A percentile compares a stretch with the other conserved stretches of the same genome.
phyloP scores from a whole-genome alignment of 2,888 invertebrate species.

The Timandra comae region DNA sequence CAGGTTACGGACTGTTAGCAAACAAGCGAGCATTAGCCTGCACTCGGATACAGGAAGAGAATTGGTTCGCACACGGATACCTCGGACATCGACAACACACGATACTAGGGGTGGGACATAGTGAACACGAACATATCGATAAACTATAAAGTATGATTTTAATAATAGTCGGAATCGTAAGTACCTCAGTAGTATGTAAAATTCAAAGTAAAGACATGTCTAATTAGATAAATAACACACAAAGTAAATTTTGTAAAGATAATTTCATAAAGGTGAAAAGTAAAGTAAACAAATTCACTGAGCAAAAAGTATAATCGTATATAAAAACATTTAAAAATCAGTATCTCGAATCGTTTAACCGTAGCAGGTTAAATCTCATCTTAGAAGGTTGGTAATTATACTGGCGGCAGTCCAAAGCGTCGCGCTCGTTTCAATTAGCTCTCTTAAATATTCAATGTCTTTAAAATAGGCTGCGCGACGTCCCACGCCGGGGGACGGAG shows the following conservation, averaged over 20 bases:
- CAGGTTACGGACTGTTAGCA: slow-evolving; percentile 30
- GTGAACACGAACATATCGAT: too few relatives aligned
- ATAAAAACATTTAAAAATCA: slow-evolving; percentile 17
- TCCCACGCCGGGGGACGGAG: slow-evolving; percentile 38
- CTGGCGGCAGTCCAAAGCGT: slow-evolving; percentile 76
- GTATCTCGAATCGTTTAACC: slow-evolving; percentile 44
- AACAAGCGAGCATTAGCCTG: slow-evolving; percentile 54
- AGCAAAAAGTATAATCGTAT: too few relatives aligned
- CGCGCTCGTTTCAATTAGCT: slow-evolving; percentile 76
- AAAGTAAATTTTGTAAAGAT: too few relatives aligned
- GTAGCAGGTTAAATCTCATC: slow-evolving; percentile 73
- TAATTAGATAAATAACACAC: too few relatives aligned
- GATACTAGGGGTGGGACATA: slow-evolving; percentile 34
- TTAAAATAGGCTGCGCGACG: slow-evolving; percentile 70
- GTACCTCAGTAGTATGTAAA: too few relatives aligned
- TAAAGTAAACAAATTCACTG: too few relatives aligned
- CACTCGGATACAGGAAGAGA: slow-evolving; percentile 63
- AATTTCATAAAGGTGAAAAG: too few relatives aligned
- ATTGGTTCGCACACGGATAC: slow-evolving; percentile 48
- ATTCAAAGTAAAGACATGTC: too few relatives aligned
- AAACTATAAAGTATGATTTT: too few relatives aligned
- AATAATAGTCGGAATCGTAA: too few relatives aligned
- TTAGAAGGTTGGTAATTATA: slow-evolving; percentile 73
- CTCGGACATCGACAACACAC: slow-evolving; percentile 72
- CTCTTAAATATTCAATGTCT: slow-evolving; percentile 77